Evolutionary conservation across 2,113 vertebrate species (phyloP), one percentile per base, ranked within the genome.

Genomic region (Forbesichthys papilliferus): DNA sequence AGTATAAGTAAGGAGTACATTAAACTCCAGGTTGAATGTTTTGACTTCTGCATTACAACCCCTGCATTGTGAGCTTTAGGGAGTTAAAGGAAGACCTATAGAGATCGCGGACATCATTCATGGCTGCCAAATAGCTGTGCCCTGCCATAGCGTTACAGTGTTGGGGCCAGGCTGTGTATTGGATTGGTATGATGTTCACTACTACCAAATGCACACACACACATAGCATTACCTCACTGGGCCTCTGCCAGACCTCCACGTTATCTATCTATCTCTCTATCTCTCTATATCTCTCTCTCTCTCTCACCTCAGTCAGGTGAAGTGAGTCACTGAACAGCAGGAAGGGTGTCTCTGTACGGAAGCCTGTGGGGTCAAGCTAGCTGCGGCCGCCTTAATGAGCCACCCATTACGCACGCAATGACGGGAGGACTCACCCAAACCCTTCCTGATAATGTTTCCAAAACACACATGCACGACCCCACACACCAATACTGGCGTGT

Each of bases 371-470:
- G 72, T 81, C 80, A 74, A 67, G 52, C 12, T 65, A 64, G 69
- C 73, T 75, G 58, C 48, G 48, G 66, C 74, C 74, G 76, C 77
- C 27, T 27, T 27, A 2, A 27, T 27, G 27, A 27, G 27, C 27
- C 27, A 27, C 27, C 27, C 27, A 27, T 27, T 27, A 58, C 16
- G 48, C 52, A 47, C 4, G 53, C 51, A 74, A 73, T 69, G 64
- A 75, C 68, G 54, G 60, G 53, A 54, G 51, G 18, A 74, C 66
- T 71, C 52, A 68, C 48, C 76, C 27, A 48, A 62, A 62, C 27
- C 0, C 64, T 77, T 85, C 79, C 72, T 79, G 73, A 71, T 53
- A 66, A 59, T 59, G 48, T 71, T 75, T 82, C 61, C 74, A 82
- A 81, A 82, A 61, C 69, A 72, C 62, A 56, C 46, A 48, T 3